Evolutionary conservation across 2,888 invertebrate species (phyloP).

Genomic region (Embidobia sp.): DNA sequence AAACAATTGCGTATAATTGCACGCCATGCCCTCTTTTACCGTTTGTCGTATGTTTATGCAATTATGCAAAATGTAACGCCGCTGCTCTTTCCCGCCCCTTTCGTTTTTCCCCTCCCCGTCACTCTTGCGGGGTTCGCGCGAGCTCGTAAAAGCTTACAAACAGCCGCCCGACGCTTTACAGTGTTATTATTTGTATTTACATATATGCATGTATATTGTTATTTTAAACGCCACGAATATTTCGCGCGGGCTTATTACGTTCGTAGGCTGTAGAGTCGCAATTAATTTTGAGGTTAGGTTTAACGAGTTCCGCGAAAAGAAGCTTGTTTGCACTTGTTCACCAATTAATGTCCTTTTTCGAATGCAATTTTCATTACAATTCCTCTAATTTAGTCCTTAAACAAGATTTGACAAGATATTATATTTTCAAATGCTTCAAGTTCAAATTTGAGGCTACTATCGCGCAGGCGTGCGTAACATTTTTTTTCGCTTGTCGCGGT

Average conservation of each 20-base stretch:
- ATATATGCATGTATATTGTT: conserved; percentile 2
- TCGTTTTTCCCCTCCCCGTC: background rate
- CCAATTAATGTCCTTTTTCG: too few species aligned
- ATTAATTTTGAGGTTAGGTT: conserved; percentile 24
- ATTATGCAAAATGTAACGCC: conserved; percentile 39
- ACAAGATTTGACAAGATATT: too few species aligned
- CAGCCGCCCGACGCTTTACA: conserved; percentile 8
- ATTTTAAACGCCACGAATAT: background rate
- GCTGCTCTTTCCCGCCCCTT: background rate
- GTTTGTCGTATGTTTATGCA: conserved; percentile 43
- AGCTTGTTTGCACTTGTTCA: too few species aligned
- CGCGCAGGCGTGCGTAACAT: too few species aligned
- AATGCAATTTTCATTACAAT: too few species aligned
- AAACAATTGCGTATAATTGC: conserved; percentile 58
- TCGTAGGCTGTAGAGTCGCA: background rate
- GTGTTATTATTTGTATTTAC: conserved; percentile 34
- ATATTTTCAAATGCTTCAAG: too few species aligned
- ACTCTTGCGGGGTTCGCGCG: conserved; percentile 14
- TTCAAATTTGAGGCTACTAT: too few species aligned
- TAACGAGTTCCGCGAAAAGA: conserved; percentile 4
- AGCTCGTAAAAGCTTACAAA: conserved; percentile 36
- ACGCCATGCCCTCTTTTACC: conserved; percentile 28
- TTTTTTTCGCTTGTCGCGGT: too few species aligned
- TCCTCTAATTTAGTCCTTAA: too few species aligned
- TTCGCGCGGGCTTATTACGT: conserved; percentile 17